Evolutionary conservation across 2,888 invertebrate species (phyloP).

Genomic region (Eudemis profundana): DNA sequence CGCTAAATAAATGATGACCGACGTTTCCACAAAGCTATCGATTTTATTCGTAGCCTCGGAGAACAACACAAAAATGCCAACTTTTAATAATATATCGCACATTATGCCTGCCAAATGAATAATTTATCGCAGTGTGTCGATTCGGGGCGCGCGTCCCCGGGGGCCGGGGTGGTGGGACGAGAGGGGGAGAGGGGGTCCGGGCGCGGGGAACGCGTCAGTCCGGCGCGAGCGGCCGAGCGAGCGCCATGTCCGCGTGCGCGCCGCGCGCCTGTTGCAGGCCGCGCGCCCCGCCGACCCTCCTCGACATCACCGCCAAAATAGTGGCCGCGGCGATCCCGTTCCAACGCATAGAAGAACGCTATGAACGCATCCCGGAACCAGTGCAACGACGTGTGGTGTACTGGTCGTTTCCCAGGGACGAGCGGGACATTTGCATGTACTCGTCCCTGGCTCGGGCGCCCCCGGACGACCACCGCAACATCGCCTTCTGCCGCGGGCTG

Average conservation of each 20-base stretch:
- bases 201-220: conserved; percentile 67
- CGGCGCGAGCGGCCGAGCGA: conserved; percentile 83
- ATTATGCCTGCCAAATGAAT: conserved; percentile 84
- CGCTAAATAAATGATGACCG: conserved; percentile 55
- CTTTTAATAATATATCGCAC: conserved; percentile 85
- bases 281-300: conserved; percentile 89
- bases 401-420: conserved; percentile 95
- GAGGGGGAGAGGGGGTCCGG: conserved; percentile 57
- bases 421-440: conserved; percentile 95
- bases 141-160: conserved; percentile 78
- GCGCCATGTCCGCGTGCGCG: conserved; percentile 83
- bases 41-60: conserved; percentile 65
- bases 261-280: conserved; percentile 84
- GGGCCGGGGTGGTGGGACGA: conserved; percentile 56
- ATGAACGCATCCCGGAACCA: conserved; percentile 94
- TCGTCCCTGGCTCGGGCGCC: conserved; percentile 89
- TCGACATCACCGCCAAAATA: conserved; percentile 93
- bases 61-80: conserved; percentile 80
- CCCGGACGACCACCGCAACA: conserved; percentile 90
- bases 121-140: conserved; percentile 82
- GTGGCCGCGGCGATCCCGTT: conserved; percentile 94
- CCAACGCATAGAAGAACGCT: conserved; percentile 94
- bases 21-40: conserved; percentile 58
- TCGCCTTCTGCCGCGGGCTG: conserved; percentile 94
- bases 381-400: conserved; percentile 94